Evolutionary conservation across 2,113 vertebrate species (phyloP), one percentile per base, ranked within the genome.

Genomic region (Tautogolabrus adspersus): DNA sequence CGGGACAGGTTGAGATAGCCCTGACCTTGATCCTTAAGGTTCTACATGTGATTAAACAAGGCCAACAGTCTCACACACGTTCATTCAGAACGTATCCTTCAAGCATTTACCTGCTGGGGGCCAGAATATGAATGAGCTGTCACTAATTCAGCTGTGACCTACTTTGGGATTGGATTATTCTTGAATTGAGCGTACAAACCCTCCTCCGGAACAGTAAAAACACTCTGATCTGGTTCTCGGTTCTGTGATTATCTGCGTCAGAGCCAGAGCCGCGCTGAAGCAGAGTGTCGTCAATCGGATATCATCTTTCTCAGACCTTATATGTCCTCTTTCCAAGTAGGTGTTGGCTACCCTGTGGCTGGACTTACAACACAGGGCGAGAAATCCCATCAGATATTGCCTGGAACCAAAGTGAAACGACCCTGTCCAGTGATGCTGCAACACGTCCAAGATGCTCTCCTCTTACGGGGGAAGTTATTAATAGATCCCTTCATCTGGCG

Each of bases 401-500:
- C 54, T n/a, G 57, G 70, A 72, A 83, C 16, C 49, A 21, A 46
- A 15, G 78, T 63, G 80, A 77, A 87, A 86, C 64, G 57, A 82
- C 1, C 55, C 57, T 2, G 11, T 61, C 46, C 79, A 63, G 62
- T 15, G 57, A 67, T 46, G 68, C 64, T 51, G 66, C 78, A 34
- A 68, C 49, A n/a, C 58, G 61, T 61, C 79, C 86, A 77, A 81
- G 65, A 85, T 44, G 58, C 26, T 40, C 68, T 75, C 77, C 10
- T 72, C 79, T 83, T 82, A 87, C 63, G 22, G 47, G 34, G 74
- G 80, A 62, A 23, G 68, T 79, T 93, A 92, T 91, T 88, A 85
- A 81, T 87, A 87, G 84, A 65, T 75, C 74, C 44, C 71, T 74
- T 87, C 71, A 26, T 81, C 58, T 65, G 79, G 72, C 64, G 62